Base-by-base conservation (phyloP, 2,888 invertebrate species). In the Trisateles emortualis region DNA sequence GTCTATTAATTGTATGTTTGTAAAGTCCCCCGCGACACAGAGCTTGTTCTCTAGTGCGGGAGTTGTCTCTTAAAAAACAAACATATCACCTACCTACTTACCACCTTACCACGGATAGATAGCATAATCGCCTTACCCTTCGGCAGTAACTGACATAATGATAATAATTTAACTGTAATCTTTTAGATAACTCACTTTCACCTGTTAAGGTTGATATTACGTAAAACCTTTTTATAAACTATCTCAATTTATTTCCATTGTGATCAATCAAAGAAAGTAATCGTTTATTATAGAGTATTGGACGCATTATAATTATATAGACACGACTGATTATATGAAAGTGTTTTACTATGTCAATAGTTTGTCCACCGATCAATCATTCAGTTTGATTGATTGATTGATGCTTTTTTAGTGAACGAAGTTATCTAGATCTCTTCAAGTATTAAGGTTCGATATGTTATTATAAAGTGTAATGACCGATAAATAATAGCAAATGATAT, bases 211-310 rank as follows among this genome's bases (percentile, higher is more conserved):
- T 52, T 35, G n/a, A 42, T 50, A 61, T 68, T 68, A 71, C 57
- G 49, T 64, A 64, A 67, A 58, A 14, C 17, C 42, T 45, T 59
- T 52, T 48, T n/a, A 41, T 46, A 29, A 26, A 47, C 50, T 50
- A 61, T 61, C 59, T 52, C 55, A 44, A 51, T 68, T 54, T 54
- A 70, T 14, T 53, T 56, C 54, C 55, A 54, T 58, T 69, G 39
- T 53, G 56, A 70, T 70, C 72, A 64, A 70, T 70, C 72, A 72
- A 57, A 46, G 56, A 68, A 66, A 63, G 63, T 63, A 60, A 70
- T 63, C 57, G 58, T 46, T 65, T 52, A 41, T 65, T 57, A 72
- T 68, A 68, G 45, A 52, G 38, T 59, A 53, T 45, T 59, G 39
- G 57, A 50, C 51, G 38, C 39, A 56, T 49, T n/a, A 36, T 52